These are phyloP conservation scores for Byasa hedistus DNA, from an alignment of 2,888 invertebrate genomes.

Conservation along the genomic window DNA sequence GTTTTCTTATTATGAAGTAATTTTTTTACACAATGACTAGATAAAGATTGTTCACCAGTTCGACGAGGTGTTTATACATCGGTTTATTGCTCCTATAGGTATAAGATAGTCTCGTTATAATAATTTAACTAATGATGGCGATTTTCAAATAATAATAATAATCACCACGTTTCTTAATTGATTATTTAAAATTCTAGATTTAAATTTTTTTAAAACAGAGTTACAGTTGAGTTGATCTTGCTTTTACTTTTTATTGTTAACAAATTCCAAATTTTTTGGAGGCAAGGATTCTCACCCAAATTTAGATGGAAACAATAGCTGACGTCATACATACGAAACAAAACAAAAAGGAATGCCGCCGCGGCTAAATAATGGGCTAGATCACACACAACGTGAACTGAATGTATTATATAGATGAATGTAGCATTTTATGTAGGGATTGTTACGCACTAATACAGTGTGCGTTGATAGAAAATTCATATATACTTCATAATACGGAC, in stretches of 20 bases:
- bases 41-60: too few species aligned
- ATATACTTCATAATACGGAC: slow-evolving; percentile 17
- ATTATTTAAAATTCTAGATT: too few species aligned
- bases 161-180: too few species aligned
- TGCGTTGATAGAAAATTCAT: slow-evolving; percentile 14
- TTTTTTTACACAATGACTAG: too few species aligned
- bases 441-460: not conserved
- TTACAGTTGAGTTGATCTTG: not conserved
- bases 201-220: not conserved
- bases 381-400: slow-evolving; percentile 7
- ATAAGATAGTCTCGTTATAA: too few species aligned
- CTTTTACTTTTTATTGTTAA: slow-evolving; percentile 26
- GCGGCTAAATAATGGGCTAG: slow-evolving; percentile 17
- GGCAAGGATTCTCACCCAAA: slow-evolving; percentile 14
- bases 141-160: too few species aligned
- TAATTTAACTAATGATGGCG: too few species aligned
- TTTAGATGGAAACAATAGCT: slow-evolving; percentile 17
- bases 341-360: slow-evolving; percentile 22
- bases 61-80: too few species aligned
- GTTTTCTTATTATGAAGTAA: too few species aligned
- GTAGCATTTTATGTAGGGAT: not conserved
- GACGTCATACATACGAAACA: slow-evolving; percentile 20
- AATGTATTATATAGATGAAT: slow-evolving; percentile 5
- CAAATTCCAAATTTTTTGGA: slow-evolving; percentile 19
- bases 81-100: too few species aligned